Percentiles rank a stretch among this genome's conserved stretches.
Conservation (phyloP, 1,140 invertebrate genomes). For the Drosophila suzukii region DNA sequence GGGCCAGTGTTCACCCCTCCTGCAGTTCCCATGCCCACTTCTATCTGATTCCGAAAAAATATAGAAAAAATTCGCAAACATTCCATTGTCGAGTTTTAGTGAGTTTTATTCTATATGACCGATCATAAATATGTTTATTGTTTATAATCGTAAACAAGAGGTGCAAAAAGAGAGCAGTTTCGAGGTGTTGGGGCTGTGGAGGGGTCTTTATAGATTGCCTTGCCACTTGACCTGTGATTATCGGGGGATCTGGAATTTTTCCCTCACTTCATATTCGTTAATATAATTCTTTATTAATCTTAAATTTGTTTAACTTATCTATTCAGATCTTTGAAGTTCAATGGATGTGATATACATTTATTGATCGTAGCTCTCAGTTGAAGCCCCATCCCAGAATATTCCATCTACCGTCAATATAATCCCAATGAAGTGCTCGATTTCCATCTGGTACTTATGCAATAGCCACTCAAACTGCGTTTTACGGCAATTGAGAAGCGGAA, state of each 20-base stretch:
- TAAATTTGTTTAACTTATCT: too few species aligned
- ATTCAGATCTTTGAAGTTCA: too few species aligned
- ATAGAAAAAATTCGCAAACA: constrained; percentile 35
- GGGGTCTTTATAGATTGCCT: constrained; percentile 6
- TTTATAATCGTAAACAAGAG: constrained; percentile 57
- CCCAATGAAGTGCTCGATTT: constrained; percentile 3
- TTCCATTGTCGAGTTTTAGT: constrained; percentile 31
- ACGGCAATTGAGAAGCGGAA: constrained; percentile 45
- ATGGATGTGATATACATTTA: too few species aligned
- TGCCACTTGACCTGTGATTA: constrained; percentile 34
- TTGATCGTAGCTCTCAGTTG: background rate
- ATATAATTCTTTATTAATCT: background rate
- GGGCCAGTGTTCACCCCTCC: too few species aligned
- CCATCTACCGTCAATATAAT: background rate
- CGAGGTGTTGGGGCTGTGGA: constrained; percentile 7
- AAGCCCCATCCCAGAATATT: constrained; percentile 4
- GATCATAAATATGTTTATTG: constrained; percentile 62
- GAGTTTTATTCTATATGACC: constrained; percentile 43
- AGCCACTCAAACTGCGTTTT: constrained; percentile 26
- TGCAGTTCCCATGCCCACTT: background rate
- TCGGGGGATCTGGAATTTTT: background rate
- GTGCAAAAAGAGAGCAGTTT: constrained; percentile 16
- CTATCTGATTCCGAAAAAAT: background rate
- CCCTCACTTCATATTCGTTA: background rate
- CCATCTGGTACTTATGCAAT: constrained; percentile 32